Evolutionary conservation across 2,888 invertebrate genomes (phyloP).

Genomic region (Acronicta leporina): DNA sequence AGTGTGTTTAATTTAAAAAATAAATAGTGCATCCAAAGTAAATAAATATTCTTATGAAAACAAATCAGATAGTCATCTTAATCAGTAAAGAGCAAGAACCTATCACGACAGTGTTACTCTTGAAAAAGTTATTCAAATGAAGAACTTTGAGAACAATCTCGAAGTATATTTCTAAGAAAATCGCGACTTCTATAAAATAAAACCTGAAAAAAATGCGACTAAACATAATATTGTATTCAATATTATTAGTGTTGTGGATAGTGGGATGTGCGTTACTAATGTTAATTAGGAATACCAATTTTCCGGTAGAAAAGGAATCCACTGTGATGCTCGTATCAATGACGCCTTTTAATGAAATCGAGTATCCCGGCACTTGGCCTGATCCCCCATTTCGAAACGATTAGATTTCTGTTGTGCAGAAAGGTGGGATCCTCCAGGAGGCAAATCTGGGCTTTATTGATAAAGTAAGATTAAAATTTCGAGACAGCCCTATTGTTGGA

Average conservation of each 20-base stretch:
- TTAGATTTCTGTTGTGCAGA: not conserved
- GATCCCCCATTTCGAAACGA: not conserved
- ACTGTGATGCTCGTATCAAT: not conserved
- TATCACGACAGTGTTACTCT: not conserved
- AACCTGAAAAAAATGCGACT: conserved; percentile 1
- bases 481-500: too few species aligned
- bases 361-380: not conserved
- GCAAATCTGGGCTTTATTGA: too few species aligned
- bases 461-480: too few species aligned
- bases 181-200: not conserved
- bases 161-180: too few species aligned
- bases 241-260: not conserved
- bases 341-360: not conserved
- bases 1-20: not conserved
- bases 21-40: not conserved
- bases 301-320: not conserved
- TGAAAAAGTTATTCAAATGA: not conserved
- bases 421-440: too few species aligned
- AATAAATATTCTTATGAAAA: not conserved
- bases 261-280: conserved; percentile 5
- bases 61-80: too few species aligned
- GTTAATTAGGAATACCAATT: not conserved
- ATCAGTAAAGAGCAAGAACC: too few species aligned
- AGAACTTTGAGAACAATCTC: not conserved
- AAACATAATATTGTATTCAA: not conserved